These are phyloP conservation scores for Catharus ustulatus DNA, from an alignment of 2,797 vertebrate species.

Conservation along the genomic window DNA sequence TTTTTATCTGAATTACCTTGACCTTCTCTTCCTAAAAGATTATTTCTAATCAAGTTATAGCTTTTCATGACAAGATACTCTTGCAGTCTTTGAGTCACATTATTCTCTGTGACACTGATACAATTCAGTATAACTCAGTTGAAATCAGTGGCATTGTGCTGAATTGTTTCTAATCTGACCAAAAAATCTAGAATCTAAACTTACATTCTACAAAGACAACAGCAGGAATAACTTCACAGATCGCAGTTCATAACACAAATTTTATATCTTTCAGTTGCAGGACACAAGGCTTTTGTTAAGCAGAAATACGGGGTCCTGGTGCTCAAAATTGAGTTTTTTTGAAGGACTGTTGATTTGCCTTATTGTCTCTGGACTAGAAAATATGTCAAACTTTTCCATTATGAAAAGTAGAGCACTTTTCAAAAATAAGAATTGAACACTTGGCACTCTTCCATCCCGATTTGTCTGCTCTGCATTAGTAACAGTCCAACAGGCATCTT, in stretches of 20 bases:
- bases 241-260: not conserved
- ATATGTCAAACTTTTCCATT: not conserved
- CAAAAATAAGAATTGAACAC: not conserved
- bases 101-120: not conserved
- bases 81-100: not conserved
- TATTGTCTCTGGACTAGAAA: not conserved
- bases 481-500: not conserved
- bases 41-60: not conserved
- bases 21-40: not conserved
- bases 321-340: not conserved
- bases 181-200: not conserved
- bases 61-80: not conserved
- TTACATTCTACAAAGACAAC: not conserved
- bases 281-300: not conserved
- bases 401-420: not conserved
- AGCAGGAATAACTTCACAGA: not conserved
- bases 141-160: constrained; percentile 12
- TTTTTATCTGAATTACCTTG: not conserved
- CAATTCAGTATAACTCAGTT: not conserved
- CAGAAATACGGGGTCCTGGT: not conserved
- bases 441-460: not conserved
- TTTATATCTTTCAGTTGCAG: not conserved
- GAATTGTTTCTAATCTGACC: not conserved
- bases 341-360: not conserved
- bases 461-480: not conserved